phyloP scores from a whole-genome alignment of 2,888 invertebrate species.

The Thymelicus lineola region DNA sequence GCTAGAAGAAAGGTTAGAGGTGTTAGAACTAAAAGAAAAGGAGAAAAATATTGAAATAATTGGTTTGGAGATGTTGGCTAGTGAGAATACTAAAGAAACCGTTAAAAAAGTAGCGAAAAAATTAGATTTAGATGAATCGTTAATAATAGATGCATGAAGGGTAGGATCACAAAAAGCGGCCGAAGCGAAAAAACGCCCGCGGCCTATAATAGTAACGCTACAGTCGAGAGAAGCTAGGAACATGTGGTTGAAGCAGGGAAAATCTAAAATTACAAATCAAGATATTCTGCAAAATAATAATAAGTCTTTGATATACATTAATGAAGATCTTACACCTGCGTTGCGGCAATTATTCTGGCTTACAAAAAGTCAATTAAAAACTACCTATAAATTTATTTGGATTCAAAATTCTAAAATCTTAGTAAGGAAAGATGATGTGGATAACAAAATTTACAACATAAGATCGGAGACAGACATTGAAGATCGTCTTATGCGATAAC shows the following conservation, averaged over 20 bases:
- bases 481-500: constrained; percentile 12
- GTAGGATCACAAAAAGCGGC: constrained; percentile 31
- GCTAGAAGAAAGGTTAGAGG: constrained; percentile 25
- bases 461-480: constrained; percentile 16
- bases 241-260: constrained; percentile 11
- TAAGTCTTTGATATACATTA: constrained; percentile 8
- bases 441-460: constrained; percentile 12
- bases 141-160: constrained; percentile 31
- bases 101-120: constrained; percentile 22
- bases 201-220: constrained; percentile 19
- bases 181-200: constrained; percentile 11
- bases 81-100: not conserved
- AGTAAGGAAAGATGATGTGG: constrained; percentile 8
- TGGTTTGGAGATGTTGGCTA: constrained; percentile 20
- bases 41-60: constrained; percentile 39
- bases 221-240: constrained; percentile 3
- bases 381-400: constrained; percentile 10
- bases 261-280: constrained; percentile 4
- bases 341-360: constrained; percentile 2
- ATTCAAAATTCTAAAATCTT: constrained; percentile 17
- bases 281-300: constrained; percentile 10
- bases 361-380: constrained; percentile 10
- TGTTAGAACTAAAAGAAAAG: constrained; percentile 33
- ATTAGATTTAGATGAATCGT: constrained; percentile 14
- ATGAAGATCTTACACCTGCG: constrained; percentile 10